Base-by-base conservation (phyloP, 1,140 invertebrate species). In the Leptonema lineaticorne region DNA sequence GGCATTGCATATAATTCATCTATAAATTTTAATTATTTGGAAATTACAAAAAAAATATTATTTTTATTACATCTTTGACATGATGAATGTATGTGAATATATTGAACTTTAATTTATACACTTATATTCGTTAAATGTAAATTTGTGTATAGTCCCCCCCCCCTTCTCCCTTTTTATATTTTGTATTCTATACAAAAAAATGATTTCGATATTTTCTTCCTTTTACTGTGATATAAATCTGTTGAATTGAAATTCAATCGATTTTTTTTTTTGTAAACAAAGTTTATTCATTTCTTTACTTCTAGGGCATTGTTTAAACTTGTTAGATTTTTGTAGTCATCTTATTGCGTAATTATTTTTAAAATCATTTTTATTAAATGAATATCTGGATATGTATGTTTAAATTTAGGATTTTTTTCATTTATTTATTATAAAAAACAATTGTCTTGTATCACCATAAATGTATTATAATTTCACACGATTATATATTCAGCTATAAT, bases 171-270 rank as follows among this genome's bases (percentile, higher is more conserved):
- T n/a, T n/a, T n/a, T n/a, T 41, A 50, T 67, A 30, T 70, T 63
- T 63, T 63, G 26, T 70, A 30, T 67, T 63, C n/a, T 37, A 69
- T 22, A n/a, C 8, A 7, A 67, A 68, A 68, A 66, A 37, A 68
- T 68, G 63, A 63, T 58, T 70, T 48, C 22, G 16, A 48, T 71
- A 37, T 72, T 69, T 63, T 69, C 70, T 72, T 72, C 67, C 63
- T 66, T 72, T 72, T 69, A 63, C 70, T 72, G 70, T 72, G 70
- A 72, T 72, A 72, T 67, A 72, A 60, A 71, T 71, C 67, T 71
- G 46, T 20, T 28, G 9, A 60, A 69, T 67, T 63, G 69, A 67
- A 63, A 72, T 68, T 20, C 18, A 30, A 68, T 68, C 63, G 67
- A 65, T 68, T 59, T 59, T 71, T 67, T 67, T 67, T 64, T 71